Conservation (phyloP, 2,797 vertebrate species). For the Lophotriccus pileatus region DNA sequence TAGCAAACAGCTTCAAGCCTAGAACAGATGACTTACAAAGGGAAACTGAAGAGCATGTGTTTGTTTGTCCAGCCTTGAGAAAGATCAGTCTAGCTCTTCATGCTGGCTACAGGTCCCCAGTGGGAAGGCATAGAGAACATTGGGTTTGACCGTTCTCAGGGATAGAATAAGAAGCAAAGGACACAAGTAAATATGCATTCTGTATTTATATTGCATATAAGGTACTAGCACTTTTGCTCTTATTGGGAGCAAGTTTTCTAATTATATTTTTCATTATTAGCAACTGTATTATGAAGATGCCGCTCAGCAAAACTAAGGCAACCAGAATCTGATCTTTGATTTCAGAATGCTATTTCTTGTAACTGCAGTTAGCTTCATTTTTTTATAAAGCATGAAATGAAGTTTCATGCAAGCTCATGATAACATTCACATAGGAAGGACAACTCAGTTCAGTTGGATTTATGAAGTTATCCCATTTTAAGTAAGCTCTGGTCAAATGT, state of each 20-base stretch:
- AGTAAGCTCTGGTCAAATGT: not conserved
- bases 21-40: not conserved
- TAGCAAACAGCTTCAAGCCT: not conserved
- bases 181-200: not conserved
- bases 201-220: not conserved
- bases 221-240: not conserved
- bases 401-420: not conserved
- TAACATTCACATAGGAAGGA: not conserved
- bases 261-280: not conserved
- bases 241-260: not conserved
- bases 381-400: not conserved
- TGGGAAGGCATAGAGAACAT: not conserved
- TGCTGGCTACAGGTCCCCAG: not conserved
- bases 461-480: not conserved
- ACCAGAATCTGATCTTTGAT: not conserved
- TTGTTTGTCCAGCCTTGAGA: not conserved
- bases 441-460: not conserved
- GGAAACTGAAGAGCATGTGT: not conserved
- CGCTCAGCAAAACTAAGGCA: not conserved
- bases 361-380: not conserved
- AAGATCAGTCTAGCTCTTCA: not conserved
- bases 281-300: not conserved
- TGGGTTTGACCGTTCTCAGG: not conserved
- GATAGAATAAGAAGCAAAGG: not conserved
- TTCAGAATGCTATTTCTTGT: not conserved